Evolutionary conservation across 2,797 vertebrate species (phyloP).

Genomic region (Pristis pectinata): DNA sequence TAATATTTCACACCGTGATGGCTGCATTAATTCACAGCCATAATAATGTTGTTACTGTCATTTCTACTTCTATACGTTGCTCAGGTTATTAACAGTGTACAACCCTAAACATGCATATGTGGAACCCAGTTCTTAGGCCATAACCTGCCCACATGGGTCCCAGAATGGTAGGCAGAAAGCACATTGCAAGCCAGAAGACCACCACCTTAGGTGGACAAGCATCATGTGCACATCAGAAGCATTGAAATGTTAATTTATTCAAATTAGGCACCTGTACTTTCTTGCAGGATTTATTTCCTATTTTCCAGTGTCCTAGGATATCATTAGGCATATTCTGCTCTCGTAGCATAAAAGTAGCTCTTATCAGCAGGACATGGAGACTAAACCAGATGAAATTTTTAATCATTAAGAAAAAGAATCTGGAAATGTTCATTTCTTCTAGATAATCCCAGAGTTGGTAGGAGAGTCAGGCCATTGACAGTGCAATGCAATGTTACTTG

Average conservation of each 20-base stretch:
- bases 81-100: background rate
- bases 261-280: background rate
- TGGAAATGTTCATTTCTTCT: background rate
- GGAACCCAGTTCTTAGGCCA: background rate
- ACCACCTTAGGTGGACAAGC: background rate
- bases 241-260: conserved; percentile 9
- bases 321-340: background rate
- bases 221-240: background rate
- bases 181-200: background rate
- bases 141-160: background rate
- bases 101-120: background rate
- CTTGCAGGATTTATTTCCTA: background rate
- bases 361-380: background rate
- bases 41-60: background rate
- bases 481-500: background rate
- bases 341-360: background rate
- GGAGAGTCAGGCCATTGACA: background rate
- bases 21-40: background rate
- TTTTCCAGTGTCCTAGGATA: background rate
- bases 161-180: background rate
- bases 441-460: background rate
- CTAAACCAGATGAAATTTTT: background rate
- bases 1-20: background rate
- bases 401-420: background rate
- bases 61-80: background rate